These are phyloP conservation scores for Florisuga fusca DNA, from an alignment of 2,797 vertebrate genomes.

Conservation along the genomic window DNA sequence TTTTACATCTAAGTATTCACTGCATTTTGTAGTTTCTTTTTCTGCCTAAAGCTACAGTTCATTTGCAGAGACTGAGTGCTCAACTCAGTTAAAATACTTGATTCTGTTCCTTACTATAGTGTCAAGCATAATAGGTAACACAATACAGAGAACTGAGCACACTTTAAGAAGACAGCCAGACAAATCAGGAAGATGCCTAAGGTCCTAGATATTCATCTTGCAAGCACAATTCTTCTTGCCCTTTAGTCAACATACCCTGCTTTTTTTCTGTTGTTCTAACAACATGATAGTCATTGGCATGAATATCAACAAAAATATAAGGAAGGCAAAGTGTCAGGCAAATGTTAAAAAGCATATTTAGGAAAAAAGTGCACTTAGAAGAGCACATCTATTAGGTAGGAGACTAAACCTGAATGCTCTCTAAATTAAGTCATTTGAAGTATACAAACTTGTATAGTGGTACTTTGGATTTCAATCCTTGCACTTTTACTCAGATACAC, in stretches of 20 bases:
- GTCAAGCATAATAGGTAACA: not conserved
- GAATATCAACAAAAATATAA: not conserved
- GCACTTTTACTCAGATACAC: not conserved
- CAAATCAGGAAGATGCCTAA: not conserved
- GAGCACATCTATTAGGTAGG: not conserved
- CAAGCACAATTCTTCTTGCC: not conserved
- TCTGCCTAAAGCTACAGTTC: not conserved
- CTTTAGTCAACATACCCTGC: not conserved
- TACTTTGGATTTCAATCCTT: not conserved
- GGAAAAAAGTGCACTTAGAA: not conserved
- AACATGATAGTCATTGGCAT: not conserved
- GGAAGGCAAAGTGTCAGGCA: not conserved
- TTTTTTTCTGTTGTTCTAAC: not conserved
- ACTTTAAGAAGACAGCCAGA: not conserved
- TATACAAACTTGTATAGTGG: not conserved
- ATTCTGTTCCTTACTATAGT: not conserved
- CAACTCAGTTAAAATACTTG: not conserved
- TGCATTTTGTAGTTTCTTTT: not conserved
- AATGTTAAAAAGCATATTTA: not conserved
- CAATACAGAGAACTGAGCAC: not conserved
- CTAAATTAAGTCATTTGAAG: not conserved
- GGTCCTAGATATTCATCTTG: not conserved
- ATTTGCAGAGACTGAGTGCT: not conserved
- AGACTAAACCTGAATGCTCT: not conserved
- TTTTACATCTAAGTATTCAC: not conserved